Evolutionary conservation across 2,113 vertebrate genomes (phyloP).

Genomic region (Anguilla japonica): DNA sequence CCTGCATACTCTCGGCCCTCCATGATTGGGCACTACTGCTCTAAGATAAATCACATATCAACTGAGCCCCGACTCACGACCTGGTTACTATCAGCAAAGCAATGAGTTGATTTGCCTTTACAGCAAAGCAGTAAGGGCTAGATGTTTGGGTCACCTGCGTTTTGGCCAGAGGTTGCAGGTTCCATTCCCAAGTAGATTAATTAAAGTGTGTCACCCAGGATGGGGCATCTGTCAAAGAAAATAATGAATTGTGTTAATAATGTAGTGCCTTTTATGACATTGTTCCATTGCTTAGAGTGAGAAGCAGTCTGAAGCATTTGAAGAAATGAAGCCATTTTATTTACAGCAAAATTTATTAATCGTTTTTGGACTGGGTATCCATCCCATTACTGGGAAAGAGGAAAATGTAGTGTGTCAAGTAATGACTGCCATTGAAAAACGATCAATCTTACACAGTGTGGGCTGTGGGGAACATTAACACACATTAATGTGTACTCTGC

Average conservation of each 20-base stretch:
- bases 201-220: too few relatives aligned
- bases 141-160: background rate
- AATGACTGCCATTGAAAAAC: background rate
- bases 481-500: constrained; percentile 1
- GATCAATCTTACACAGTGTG: background rate
- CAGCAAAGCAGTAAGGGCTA: background rate
- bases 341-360: background rate
- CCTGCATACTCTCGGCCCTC: too few relatives aligned
- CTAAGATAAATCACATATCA: background rate
- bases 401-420: background rate
- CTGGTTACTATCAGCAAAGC: background rate
- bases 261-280: too few relatives aligned
- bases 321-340: background rate
- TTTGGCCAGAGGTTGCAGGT: background rate
- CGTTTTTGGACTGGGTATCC: background rate
- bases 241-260: too few relatives aligned
- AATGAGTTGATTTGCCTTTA: background rate
- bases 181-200: background rate
- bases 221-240: too few relatives aligned
- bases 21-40: too few relatives aligned
- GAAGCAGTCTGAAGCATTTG: too few relatives aligned
- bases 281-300: too few relatives aligned
- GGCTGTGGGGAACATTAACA: background rate
- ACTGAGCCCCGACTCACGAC: background rate
- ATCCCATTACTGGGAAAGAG: background rate